Conservation (phyloP, 2,888 invertebrate genomes). For the Elysia crispata region DNA sequence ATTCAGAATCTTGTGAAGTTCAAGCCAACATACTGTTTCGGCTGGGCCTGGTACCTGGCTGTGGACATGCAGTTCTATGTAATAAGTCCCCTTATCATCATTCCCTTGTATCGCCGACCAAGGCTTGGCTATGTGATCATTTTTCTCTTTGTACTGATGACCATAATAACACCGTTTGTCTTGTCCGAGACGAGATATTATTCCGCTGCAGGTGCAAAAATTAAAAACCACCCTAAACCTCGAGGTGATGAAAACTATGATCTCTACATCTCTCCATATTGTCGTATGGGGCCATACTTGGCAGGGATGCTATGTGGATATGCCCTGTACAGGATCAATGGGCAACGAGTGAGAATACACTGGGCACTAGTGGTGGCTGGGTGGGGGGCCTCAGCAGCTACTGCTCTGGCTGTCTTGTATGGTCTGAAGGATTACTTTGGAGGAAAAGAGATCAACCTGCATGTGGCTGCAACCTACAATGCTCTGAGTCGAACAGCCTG, state of each 20-base stretch:
- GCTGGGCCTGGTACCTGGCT: constrained; percentile 70
- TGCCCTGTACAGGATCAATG: constrained; percentile 64
- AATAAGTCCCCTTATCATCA: constrained; percentile 63
- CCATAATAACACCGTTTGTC: constrained; percentile 7
- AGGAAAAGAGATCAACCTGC: constrained; percentile 39
- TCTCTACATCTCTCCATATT: constrained; percentile 77
- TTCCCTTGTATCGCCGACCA: constrained; percentile 58
- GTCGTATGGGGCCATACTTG: constrained; percentile 77
- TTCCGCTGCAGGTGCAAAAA: neutral
- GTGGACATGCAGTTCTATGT: constrained; percentile 74
- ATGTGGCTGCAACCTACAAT: constrained; percentile 75
- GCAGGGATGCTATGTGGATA: constrained; percentile 76
- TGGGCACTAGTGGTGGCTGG: constrained; percentile 60
- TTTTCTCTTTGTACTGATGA: neutral
- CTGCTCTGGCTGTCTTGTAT: constrained; percentile 70
- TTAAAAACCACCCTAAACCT: neutral
- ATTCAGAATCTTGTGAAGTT: constrained; percentile 65
- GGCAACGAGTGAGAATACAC: constrained; percentile 49
- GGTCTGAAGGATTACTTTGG: constrained; percentile 68
- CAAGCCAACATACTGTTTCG: constrained; percentile 61
- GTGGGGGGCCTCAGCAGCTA: constrained; percentile 69
- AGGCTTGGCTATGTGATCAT: neutral
- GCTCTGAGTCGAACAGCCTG: constrained; percentile 78
- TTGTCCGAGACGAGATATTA: constrained; percentile 3
- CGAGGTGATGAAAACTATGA: constrained; percentile 3